Evolutionary conservation across 2,797 vertebrate species (phyloP).

Genomic region (Melanotaenia boesemani): DNA sequence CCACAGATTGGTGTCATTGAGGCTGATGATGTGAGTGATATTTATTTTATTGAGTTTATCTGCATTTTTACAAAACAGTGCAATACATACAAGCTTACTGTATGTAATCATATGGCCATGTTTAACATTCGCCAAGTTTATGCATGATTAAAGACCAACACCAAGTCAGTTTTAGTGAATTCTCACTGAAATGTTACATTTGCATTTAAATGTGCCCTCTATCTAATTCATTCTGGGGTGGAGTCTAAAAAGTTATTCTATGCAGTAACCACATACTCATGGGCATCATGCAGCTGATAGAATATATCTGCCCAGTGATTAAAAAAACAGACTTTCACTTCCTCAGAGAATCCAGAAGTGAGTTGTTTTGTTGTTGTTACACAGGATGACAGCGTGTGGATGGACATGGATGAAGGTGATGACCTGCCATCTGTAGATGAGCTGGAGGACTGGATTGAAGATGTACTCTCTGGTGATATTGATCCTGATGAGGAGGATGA

Average conservation of each 20-base stretch:
- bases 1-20: conserved; percentile 94
- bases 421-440: conserved; percentile 88
- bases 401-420: conserved; percentile 90
- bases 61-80: neutral
- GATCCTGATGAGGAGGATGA: conserved; percentile 86
- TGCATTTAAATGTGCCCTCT: neutral
- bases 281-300: neutral
- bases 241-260: too few species aligned
- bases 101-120: neutral
- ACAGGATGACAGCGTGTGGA: conserved; percentile 91
- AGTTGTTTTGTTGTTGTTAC: conserved; percentile 17
- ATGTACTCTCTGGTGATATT: conserved; percentile 86
- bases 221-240: too few species aligned
- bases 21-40: conserved; percentile 88
- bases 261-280: neutral
- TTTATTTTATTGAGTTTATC: neutral
- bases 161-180: neutral
- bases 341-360: neutral
- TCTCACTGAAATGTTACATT: neutral
- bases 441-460: conserved; percentile 92
- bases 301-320: neutral
- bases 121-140: neutral
- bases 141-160: neutral
- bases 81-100: neutral
- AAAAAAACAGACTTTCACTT: neutral